Evolutionary conservation across 2,888 invertebrate species (phyloP).

Genomic region (Drosophila gaucha): DNA sequence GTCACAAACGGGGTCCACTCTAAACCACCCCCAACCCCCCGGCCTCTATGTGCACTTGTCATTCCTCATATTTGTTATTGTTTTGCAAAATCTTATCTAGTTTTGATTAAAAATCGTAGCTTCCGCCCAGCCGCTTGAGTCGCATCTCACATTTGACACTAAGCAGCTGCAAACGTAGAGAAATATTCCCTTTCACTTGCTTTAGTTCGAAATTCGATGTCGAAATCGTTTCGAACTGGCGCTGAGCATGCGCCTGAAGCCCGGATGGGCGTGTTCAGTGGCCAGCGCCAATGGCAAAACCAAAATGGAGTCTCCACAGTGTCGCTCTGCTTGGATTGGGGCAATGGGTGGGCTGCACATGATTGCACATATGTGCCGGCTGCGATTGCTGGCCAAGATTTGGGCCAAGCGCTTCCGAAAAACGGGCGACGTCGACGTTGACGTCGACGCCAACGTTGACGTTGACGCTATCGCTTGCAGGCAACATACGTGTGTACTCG

Average conservation of each 20-base stretch:
- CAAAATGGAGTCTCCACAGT: conserved; percentile 82
- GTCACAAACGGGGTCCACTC: too few species aligned
- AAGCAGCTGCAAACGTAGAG: conserved; percentile 60
- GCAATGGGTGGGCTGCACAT: conserved; percentile 57
- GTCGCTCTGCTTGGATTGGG: conserved; percentile 67
- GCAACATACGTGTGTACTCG: conserved; percentile 84
- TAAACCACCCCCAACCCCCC: not conserved
- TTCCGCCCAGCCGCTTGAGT: conserved; percentile 56
- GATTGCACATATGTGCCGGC: conserved; percentile 81
- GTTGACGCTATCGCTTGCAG: conserved; percentile 83
- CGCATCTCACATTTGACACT: conserved; percentile 64
- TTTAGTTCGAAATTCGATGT: conserved; percentile 37
- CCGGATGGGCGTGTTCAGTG: conserved; percentile 53
- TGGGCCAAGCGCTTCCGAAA: conserved; percentile 33
- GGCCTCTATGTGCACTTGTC: conserved; percentile 56
- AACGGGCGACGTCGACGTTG: conserved; percentile 22
- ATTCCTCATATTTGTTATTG: conserved; percentile 27
- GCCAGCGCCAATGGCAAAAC: conserved; percentile 82
- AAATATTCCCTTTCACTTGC: not conserved
- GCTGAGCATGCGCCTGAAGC: conserved; percentile 63
- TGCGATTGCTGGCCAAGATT: conserved; percentile 77
- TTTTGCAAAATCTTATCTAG: conserved; percentile 67
- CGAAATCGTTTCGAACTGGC: conserved; percentile 42
- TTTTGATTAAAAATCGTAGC: conserved; percentile 48
- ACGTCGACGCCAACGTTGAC: conserved; percentile 39